Evolutionary conservation across 1,140 invertebrate genomes (phyloP), one percentile per base, ranked within the genome.

Genomic region (Cheumatopsyche charites): DNA sequence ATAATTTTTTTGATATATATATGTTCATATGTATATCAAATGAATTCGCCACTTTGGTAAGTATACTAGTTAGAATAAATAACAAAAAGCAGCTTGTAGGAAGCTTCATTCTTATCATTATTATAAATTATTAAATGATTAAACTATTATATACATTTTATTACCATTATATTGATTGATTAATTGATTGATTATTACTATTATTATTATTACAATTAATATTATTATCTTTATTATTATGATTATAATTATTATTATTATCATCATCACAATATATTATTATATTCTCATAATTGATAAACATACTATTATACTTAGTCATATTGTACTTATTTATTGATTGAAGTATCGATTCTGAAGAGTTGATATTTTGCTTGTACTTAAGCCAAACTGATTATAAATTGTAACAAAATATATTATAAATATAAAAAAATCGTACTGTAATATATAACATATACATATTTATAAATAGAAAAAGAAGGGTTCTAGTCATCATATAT

Each of bases 91-190:
- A 82, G 80, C 82, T 79, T 81, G 82, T 85, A 85, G 83, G 79
- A 82, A 81, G 83, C 83, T 85, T 85, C 83, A 84, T 85, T 84
- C 80, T 83, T 84, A 85, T 85, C 82, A 85, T 85, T 84, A 85
- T 81, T 79, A 74, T 84, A 83, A 85, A 84, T 84, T 82, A 83
- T 84, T 85, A 83, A 83, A 84, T 83, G 52, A 74, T 74, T 84
- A 85, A 79, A 84, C 82, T 83, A 85, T 83, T 84, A 83, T 82
- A 83, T 84, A 84, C 82, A 83, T 82, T 83, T 84, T 83, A 83
- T 83, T 83, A 83, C 81, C 80, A 83, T 73, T 73, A 73, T 67
- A 73, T 83, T 85, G 80, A 83, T 84, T 82, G 82, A 82, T 84
- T 84, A 81, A 47, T 47, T 58, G 25, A 62, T 62, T 42, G 25